Percentiles rank a stretch among this genome's conserved stretches.
Conservation (phyloP, 1,140 invertebrate species). For the Brachionus paranguensis region DNA sequence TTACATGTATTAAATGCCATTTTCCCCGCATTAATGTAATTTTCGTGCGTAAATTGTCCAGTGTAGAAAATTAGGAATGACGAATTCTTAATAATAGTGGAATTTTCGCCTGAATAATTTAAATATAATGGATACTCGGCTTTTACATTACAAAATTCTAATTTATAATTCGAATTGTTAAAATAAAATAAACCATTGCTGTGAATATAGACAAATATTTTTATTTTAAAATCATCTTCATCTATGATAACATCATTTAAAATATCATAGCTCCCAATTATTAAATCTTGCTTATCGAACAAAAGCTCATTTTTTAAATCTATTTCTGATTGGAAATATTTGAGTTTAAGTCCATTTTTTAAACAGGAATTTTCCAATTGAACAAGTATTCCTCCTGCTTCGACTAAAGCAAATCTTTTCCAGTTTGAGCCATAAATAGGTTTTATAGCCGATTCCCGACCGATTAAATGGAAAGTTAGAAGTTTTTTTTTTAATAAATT, state of each 20-base stretch:
- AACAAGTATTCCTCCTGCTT: not conserved
- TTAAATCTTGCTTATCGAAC: not conserved
- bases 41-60: not conserved
- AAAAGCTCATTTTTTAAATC: not conserved
- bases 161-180: not conserved
- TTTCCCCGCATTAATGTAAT: not conserved
- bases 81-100: not conserved
- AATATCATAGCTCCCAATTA: not conserved
- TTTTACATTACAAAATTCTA: not conserved
- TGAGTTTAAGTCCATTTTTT: not conserved
- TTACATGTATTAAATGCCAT: not conserved
- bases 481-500: not conserved
- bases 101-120: not conserved
- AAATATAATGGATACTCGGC: not conserved
- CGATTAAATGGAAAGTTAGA: not conserved
- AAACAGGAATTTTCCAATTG: not conserved
- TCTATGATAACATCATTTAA: not conserved
- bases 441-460: not conserved
- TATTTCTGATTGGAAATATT: not conserved
- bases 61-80: not conserved
- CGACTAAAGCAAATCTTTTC: not conserved
- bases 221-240: not conserved
- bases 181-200: not conserved
- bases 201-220: not conserved
- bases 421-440: not conserved